phyloP scores from a whole-genome alignment of 2,888 invertebrate genomes.

The Listrodromus nycthemerus region DNA sequence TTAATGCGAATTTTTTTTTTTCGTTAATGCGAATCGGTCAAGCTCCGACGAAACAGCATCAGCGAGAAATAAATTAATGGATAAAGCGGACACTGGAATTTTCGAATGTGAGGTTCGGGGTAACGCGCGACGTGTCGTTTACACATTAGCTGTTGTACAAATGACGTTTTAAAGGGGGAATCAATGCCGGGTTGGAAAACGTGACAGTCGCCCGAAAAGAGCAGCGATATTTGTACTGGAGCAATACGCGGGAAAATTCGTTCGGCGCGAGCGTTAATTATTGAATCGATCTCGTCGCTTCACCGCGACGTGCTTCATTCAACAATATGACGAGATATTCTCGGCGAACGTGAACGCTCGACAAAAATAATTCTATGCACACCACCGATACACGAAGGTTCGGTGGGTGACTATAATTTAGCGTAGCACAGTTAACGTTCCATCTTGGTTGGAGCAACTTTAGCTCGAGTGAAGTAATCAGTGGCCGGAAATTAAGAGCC shows the following conservation, averaged over 20 bases:
- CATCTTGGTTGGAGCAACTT: background rate
- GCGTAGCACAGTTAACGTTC: too few relatives aligned
- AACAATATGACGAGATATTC: background rate
- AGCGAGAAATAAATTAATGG: too few relatives aligned
- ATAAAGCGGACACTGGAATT: too few relatives aligned
- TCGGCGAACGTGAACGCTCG: background rate
- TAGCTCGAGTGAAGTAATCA: slow-evolving; percentile 30
- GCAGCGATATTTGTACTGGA: background rate
- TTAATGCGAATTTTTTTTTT: too few relatives aligned
- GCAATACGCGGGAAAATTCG: slow-evolving; percentile 1
- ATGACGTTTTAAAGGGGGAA: slow-evolving; percentile 52
- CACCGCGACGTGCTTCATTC: background rate
- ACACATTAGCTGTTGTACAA: slow-evolving; percentile 28
- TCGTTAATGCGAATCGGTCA: too few relatives aligned
- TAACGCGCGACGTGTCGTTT: slow-evolving; percentile 21
- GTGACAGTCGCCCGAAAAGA: slow-evolving; percentile 42
- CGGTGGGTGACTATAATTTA: background rate
- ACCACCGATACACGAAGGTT: background rate
- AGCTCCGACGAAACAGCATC: too few relatives aligned
- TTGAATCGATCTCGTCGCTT: background rate
- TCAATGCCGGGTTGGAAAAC: slow-evolving; percentile 18
- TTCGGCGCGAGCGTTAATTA: background rate
- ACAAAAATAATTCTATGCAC: background rate
- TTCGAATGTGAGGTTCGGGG: background rate
- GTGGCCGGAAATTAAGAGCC: slow-evolving; percentile 33